Percentiles rank a stretch among this genome's conserved stretches.
Evolutionary conservation across 2,797 vertebrate genomes (phyloP).

Genomic region (Limosa lapponica): DNA sequence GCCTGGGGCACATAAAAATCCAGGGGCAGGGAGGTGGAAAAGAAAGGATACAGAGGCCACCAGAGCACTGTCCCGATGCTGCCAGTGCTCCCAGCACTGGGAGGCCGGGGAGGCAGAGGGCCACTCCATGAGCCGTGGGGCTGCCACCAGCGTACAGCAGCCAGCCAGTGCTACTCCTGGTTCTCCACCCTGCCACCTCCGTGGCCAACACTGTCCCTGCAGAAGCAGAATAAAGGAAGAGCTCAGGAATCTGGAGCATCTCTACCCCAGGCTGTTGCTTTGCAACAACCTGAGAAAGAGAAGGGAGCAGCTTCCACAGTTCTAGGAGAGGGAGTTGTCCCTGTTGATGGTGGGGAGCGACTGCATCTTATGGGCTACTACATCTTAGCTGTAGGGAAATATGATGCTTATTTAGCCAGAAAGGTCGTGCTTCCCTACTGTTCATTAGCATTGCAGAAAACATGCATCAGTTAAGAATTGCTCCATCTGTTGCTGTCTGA

Average conservation of each 20-base stretch:
- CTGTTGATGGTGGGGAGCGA: neutral
- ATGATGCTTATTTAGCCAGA: neutral
- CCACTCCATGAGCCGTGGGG: neutral
- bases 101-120: rapidly evolving
- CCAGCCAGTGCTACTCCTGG: neutral
- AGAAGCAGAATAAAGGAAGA: neutral
- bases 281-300: neutral
- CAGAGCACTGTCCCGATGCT: neutral
- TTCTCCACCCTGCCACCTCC: neutral
- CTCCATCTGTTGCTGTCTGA: neutral
- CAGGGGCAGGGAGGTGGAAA: neutral
- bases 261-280: neutral
- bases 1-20: neutral
- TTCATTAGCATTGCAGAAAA: neutral
- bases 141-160: neutral
- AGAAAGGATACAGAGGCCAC: neutral
- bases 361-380: neutral
- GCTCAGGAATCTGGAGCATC: neutral
- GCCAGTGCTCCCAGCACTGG: neutral
- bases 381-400: neutral
- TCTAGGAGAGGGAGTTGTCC: neutral
- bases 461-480: neutral
- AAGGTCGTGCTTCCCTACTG: neutral
- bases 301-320: neutral
- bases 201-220: neutral